These are phyloP conservation scores for Oryzias melastigma DNA, from an alignment of 2,113 vertebrate genomes.

Conservation along the genomic window DNA sequence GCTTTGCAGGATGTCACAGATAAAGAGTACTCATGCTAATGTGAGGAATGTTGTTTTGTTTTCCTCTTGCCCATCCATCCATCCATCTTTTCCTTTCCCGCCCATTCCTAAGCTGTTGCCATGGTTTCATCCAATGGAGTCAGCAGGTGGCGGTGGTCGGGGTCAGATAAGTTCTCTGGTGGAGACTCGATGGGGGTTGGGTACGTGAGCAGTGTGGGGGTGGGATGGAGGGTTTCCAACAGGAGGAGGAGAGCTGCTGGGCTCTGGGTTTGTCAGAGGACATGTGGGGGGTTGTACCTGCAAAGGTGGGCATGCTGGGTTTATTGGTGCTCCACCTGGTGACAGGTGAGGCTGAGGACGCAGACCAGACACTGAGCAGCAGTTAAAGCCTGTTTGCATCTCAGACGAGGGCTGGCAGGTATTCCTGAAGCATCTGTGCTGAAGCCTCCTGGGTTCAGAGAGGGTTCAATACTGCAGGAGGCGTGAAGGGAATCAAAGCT, in stretches of 20 bases:
- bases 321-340: neutral
- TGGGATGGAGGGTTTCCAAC: conserved; percentile 10
- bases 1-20: neutral
- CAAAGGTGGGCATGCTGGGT: neutral
- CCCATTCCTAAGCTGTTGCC: conserved; percentile 55
- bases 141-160: conserved; percentile 17
- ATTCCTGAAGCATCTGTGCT: conserved; percentile 38
- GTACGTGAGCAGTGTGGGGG: neutral
- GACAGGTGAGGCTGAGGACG: neutral
- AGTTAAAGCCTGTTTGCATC: conserved; percentile 18
- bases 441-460: conserved; percentile 35
- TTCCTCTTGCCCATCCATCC: conserved; percentile 21
- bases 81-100: conserved; percentile 13
- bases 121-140: conserved; percentile 56
- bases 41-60: conserved; percentile 33
- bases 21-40: neutral
- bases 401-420: conserved; percentile 36
- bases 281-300: neutral
- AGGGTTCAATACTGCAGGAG: neutral
- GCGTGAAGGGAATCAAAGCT: neutral
- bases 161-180: conserved; percentile 45
- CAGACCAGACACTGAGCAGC: conserved; percentile 17
- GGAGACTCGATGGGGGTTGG: conserved; percentile 26
- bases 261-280: neutral
- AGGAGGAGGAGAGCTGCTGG: conserved; percentile 3